Conservation (phyloP, 2,113 vertebrate genomes). For the Gallinago undulata region DNA sequence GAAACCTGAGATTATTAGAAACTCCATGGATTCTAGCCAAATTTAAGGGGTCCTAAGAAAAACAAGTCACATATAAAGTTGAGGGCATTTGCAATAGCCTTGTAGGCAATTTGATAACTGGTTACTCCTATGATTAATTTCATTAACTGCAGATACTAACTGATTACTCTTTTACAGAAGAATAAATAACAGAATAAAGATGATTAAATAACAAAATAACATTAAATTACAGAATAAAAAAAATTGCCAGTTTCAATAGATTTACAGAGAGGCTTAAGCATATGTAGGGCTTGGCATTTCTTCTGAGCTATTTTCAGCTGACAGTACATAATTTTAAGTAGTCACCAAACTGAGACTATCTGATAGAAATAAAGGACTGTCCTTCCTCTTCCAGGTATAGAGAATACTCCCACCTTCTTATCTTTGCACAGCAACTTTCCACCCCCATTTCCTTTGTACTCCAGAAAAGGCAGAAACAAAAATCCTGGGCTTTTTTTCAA, state of each 20-base stretch:
- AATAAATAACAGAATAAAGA: no score
- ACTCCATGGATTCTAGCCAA: background rate
- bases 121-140: background rate
- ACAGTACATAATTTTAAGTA: background rate
- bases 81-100: background rate
- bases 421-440: background rate
- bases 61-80: background rate
- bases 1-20: constrained; percentile 24
- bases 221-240: background rate
- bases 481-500: background rate
- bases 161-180: background rate
- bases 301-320: background rate
- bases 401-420: background rate
- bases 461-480: background rate
- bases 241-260: background rate
- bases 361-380: background rate
- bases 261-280: background rate
- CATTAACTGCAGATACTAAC: background rate
- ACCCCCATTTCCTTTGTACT: background rate
- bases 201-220: no score
- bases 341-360: background rate
- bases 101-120: background rate
- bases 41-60: background rate
- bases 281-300: background rate
- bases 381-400: background rate